A percentile compares a stretch with the other conserved stretches of the same genome.
phyloP scores from a whole-genome alignment of 2,888 invertebrate genomes.

The Rugalucina vietnamica region DNA sequence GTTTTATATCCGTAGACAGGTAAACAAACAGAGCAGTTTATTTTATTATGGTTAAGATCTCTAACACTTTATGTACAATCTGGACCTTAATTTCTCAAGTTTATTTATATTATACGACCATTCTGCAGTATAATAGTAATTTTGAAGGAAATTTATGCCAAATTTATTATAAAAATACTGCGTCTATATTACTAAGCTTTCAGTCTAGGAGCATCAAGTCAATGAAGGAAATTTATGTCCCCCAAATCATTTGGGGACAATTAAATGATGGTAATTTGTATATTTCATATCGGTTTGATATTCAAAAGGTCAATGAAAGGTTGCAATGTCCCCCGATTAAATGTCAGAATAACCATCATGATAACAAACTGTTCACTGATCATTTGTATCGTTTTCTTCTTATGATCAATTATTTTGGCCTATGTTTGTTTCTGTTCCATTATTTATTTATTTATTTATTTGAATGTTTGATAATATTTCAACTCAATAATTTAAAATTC shows the following conservation, averaged over 20 bases:
- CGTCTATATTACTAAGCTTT: neutral
- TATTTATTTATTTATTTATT: too few relatives aligned
- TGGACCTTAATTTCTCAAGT: slow-evolving; percentile 34
- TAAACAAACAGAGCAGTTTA: neutral
- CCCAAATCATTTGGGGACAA: slow-evolving; percentile 9
- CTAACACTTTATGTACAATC: slow-evolving; percentile 34
- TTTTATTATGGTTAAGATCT: neutral
- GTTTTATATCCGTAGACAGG: neutral
- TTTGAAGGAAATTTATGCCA: slow-evolving; percentile 45
- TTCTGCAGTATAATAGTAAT: slow-evolving; percentile 42
- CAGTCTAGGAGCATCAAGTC: slow-evolving; percentile 5
- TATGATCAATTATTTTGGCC: too few relatives aligned
- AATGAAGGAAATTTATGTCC: neutral
- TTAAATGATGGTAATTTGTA: slow-evolving; percentile 5
- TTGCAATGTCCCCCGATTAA: neutral
- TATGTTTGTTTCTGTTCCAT: too few relatives aligned
- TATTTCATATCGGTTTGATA: slow-evolving; percentile 13
- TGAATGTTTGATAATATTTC: too few relatives aligned
- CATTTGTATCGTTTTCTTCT: too few relatives aligned
- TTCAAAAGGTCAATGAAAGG: neutral
- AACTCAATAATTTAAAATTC: too few relatives aligned
- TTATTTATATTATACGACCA: slow-evolving; percentile 52
- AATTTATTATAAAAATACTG: slow-evolving; percentile 34
- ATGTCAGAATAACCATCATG: slow-evolving; percentile 5
- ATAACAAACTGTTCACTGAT: too few relatives aligned